Evolutionary conservation across 1,140 invertebrate species (phyloP).

Genomic region (Harlomillsia oculata): DNA sequence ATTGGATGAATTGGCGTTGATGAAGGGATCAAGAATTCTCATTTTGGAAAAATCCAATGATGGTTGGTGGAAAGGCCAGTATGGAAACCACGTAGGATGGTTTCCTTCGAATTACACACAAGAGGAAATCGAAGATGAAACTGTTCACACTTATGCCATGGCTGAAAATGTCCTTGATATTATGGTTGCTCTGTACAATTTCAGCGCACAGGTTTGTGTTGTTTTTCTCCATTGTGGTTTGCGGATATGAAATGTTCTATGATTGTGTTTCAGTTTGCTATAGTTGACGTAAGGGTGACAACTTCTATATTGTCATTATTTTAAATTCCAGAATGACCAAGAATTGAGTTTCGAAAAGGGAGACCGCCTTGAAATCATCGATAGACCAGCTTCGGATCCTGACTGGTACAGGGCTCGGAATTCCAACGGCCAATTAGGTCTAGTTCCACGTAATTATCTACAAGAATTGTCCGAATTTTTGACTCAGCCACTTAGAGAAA

Average conservation of each 20-base stretch:
- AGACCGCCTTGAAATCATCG: slow-evolving; percentile 86
- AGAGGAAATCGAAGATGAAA: slow-evolving; percentile 73
- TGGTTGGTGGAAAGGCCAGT: slow-evolving; percentile 92
- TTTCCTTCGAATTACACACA: slow-evolving; percentile 98
- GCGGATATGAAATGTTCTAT: too few relatives aligned
- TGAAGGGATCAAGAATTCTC: slow-evolving; percentile 79
- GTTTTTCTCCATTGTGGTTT: neutral
- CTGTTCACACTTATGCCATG: slow-evolving; percentile 81
- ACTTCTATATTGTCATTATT: neutral
- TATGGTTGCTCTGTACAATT: slow-evolving; percentile 86
- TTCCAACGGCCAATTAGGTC: slow-evolving; percentile 63
- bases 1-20: slow-evolving; percentile 86
- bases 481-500: slow-evolving; percentile 63
- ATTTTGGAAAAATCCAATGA: slow-evolving; percentile 98
- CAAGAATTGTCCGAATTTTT: slow-evolving; percentile 62
- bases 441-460: slow-evolving; percentile 94
- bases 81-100: slow-evolving; percentile 62
- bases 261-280: too few relatives aligned
- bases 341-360: slow-evolving; percentile 95
- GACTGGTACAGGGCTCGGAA: slow-evolving; percentile 97
- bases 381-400: slow-evolving; percentile 88
- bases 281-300: neutral
- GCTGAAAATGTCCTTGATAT: slow-evolving; percentile 87
- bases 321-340: slow-evolving; percentile 70
- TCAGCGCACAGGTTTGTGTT: slow-evolving; percentile 41